These are phyloP conservation scores for Caenorhabditis latens DNA, from an alignment of 1,140 invertebrate genomes.

Conservation along the genomic window DNA sequence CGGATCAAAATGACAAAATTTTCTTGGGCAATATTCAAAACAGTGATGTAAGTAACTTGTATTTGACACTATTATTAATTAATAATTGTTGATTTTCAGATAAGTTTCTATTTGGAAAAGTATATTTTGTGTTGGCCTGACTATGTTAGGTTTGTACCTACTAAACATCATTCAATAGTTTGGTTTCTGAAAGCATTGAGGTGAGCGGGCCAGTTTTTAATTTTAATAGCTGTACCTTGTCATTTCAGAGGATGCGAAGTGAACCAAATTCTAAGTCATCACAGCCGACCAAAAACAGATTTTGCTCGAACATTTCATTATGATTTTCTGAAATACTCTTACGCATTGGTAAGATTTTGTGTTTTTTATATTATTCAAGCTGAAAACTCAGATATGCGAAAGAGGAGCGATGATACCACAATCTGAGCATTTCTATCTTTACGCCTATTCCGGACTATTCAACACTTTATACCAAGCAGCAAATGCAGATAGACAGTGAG, in stretches of 20 bases:
- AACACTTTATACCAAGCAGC: conserved; percentile 65
- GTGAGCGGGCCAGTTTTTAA: not conserved
- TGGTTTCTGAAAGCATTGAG: conserved; percentile 71
- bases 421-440: conserved; percentile 49
- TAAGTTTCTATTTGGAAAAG: conserved; percentile 59
- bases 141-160: conserved; percentile 38
- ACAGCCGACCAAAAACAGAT: conserved; percentile 55
- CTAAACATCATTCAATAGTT: conserved; percentile 68
- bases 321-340: conserved; percentile 71
- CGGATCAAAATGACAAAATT: conserved; percentile 45
- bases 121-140: conserved; percentile 62
- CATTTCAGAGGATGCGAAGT: conserved; percentile 72
- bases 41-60: not conserved
- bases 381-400: conserved; percentile 70
- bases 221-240: conserved; percentile 13
- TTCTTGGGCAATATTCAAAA: conserved; percentile 44
- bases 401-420: conserved; percentile 69
- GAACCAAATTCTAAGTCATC: conserved; percentile 64
- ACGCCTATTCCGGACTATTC: conserved; percentile 72
- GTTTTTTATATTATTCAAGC: not conserved
- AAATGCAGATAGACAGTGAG: conserved; percentile 62
- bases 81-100: not conserved
- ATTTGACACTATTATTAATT: not conserved
- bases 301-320: conserved; percentile 72
- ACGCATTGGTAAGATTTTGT: conserved; percentile 69